Evolutionary conservation across 2,797 vertebrate genomes (phyloP), one percentile per base, ranked within the genome.

Genomic region (Otus scops): DNA sequence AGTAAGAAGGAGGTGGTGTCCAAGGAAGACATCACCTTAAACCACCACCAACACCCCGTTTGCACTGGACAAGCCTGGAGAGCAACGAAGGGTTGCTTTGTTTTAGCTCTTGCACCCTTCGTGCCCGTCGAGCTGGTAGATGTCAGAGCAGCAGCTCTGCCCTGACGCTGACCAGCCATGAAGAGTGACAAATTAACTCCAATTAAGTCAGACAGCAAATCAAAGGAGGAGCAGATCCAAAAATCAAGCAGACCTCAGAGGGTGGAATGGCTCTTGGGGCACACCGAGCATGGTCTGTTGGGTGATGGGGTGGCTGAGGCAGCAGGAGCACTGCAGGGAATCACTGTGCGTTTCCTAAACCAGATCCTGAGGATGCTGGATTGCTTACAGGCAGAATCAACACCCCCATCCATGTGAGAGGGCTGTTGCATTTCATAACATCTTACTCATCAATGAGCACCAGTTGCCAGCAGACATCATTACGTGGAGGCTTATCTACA

Each of bases 371-470:
- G 10, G 59, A 3, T 7, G 10, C 17, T 41, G 34, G 13, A 15
- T 6, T 82, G 41, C 22, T 34, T 5, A 22, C 15, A 39, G 51
- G 5, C 63, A 50, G 34, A 36, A 43, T 14, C 23, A 76, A 19
- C 1, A 1, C 5, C 14, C 10, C 15, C 36, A 16, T 0, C 21
- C 36, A 7, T 1, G 0, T 1, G 0, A 43, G 43, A 38, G 10
- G 21, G 54, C 34, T 34, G 73, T 3, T 20, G 41, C 21, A 34
- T n/a, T 18, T 30, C 7, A 0, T 10, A 19, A 4, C 54, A 18
- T 8, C 69, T 32, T 30, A 5, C 32, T 43, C 32, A 4, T 8
- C 81, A 28, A 10, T 2, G 26, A 57, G 34, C 12, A 63, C 56
- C 9, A 2, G 6, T 2, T 43, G 23, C 50, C 80, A 68, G 48